Evolutionary conservation across 2,797 vertebrate genomes (phyloP), one percentile per base, ranked within the genome.

Genomic region (Onychomys torridus): DNA sequence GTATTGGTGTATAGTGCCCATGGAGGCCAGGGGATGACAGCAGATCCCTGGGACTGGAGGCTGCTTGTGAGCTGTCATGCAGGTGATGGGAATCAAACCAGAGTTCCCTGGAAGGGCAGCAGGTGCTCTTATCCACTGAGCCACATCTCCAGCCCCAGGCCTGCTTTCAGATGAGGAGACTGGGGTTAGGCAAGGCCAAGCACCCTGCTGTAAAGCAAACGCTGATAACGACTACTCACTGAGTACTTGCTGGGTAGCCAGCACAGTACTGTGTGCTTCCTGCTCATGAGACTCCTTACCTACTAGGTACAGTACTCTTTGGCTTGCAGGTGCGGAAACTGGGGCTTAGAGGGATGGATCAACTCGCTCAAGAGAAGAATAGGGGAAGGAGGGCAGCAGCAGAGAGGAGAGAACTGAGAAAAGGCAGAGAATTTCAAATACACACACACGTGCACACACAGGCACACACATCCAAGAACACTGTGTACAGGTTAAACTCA

Each of bases 401-500:
- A 40, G 57, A n/a, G 7, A 34, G 6, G 12, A 43, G 11, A 71
- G 37, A n/a, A 73, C 23, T 8, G 10, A 73, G 61, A 67, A 52
- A n/a, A 37, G 27, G 57, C 61, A 73, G 46, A 89, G 40, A 95
- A 85, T 69, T 32, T 34, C 37, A 16, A 78, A 16, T 17, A 19
- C 8, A n/a, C 21, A 67, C 43, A n/a, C 34, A 40, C 46, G 23
- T 12, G 12, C 17, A 32, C 52, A 89, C 49, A 78, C 34, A 92
- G 1, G 32, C 57, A 91, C 17, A 37, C 61, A 52, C 32, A n/a
- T 19, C 16, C 34, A n/a, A 6, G 6, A n/a, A n/a, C 67, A 19
- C 37, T 14, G 52, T 76, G 71, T 34, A 86, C 97, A 97, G 89
- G 94, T 93, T 97, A 98, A 98, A 98, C 25, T 57, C 59, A 96